Evolutionary conservation across 2,797 vertebrate genomes (phyloP).

Genomic region (Urosaurus nigricauda): DNA sequence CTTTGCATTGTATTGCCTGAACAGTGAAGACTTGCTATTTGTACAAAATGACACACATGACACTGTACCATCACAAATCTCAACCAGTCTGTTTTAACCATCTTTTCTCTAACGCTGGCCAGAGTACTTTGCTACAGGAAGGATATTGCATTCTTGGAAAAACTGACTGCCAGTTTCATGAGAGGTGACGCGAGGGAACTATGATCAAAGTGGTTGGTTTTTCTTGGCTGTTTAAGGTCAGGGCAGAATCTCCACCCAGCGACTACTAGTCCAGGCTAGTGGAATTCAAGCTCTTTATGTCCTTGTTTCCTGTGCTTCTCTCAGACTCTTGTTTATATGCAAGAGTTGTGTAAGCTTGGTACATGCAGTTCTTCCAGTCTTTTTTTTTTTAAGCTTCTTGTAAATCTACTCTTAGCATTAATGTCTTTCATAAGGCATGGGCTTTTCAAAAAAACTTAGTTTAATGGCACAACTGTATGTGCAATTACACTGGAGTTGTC

Average conservation of each 20-base stretch:
- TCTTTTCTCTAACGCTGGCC: neutral
- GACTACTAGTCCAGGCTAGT: neutral
- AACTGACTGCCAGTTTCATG: neutral
- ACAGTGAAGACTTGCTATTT: neutral
- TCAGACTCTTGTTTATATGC: slow-evolving; percentile 35
- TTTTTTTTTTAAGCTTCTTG: neutral
- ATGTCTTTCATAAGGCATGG: neutral
- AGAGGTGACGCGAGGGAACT: slow-evolving; percentile 22
- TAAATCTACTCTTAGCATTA: slow-evolving; percentile 16
- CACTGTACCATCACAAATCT: neutral
- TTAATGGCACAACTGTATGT: neutral
- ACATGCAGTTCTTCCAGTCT: slow-evolving; percentile 11
- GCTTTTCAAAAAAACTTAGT: slow-evolving; percentile 7
- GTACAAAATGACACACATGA: neutral
- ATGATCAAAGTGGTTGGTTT: slow-evolving; percentile 15
- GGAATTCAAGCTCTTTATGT: slow-evolving; percentile 19
- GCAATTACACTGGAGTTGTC: neutral
- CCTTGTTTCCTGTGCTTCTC: slow-evolving; percentile 31
- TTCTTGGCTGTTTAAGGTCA: slow-evolving; percentile 42
- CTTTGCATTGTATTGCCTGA: neutral
- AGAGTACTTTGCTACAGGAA: neutral
- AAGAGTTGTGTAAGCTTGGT: slow-evolving; percentile 39
- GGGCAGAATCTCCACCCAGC: slow-evolving; percentile 38
- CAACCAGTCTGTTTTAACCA: slow-evolving; percentile 10
- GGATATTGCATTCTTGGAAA: slow-evolving; percentile 34